Base-by-base conservation (phyloP, 2,113 vertebrate species). In the Proterorhinus semilunaris region DNA sequence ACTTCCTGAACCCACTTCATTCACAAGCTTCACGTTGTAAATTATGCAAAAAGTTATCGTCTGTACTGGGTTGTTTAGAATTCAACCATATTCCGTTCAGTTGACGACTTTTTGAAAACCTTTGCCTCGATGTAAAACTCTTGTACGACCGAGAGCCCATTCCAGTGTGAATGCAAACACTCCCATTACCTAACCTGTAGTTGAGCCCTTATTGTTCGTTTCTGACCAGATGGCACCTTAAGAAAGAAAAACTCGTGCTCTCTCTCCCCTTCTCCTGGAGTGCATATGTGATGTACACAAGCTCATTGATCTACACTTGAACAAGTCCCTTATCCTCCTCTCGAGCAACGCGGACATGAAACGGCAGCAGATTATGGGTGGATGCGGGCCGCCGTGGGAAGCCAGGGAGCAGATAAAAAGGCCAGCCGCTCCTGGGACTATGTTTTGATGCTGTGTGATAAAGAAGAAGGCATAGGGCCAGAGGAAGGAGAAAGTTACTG, bases 381-480 rank as follows among this genome's bases (percentile, higher is more conserved):
- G 81, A 90, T 85, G 87, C 81, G 68, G 83, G 81, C 85, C 76
- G 75, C 87, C 83, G 86, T 88, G 84, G 86, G 89, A 90, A 89
- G 84, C 87, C 49, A 48, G 80, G 83, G 84, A 85, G 82, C 86
- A 88, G 86, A 89, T 89, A 87, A 88, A 89, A 88, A 85, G 86
- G 80, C 82, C 71, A 85, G 79, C 59, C 67, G 74, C 89, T 83
- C 87, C 0, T 50, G 88, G 89, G 87, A 88, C 79, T 76, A 72
- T 84, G 84, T 89, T 90, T 89, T 89, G 84, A 90, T 89, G 87
- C 80, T 77, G 77, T 88, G 83, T 87, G 83, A 88, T 88, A 82
- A 86, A 82, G 75, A 74, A 71, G 52, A 71, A 79, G 72, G 74
- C 75, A 78, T 64, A 69, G 73, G 71, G 86, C 53, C 11, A 78